Evolutionary conservation across 30 jellyfish, hydroid and myxozoan species (phyloP), one percentile per base, ranked within the genome.

Genomic region (Catostylus mosaicus): DNA sequence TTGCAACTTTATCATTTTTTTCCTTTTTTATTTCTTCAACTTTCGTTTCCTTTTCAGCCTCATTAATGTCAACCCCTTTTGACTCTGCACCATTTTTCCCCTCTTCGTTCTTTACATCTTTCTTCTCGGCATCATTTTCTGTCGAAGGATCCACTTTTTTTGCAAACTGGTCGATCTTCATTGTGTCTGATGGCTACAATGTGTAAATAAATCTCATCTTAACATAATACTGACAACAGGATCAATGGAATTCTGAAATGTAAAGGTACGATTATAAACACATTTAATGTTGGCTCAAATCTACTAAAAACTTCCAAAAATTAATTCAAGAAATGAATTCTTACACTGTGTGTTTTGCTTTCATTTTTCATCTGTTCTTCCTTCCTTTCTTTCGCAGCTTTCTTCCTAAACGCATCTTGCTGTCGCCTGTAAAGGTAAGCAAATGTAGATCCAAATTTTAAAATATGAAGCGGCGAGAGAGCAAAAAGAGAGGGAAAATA

Each of bases 351-450:
- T 12, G 20, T 14, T n/a, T 59, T 77, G 78, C 48, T 77, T 33
- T 78, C 89, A 16, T 30, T 30, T 50, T 80, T 80, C 14, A 24
- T 19, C 52, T 22, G 77, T 30, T 80, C 90, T 1, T 80, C 83
- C 43, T 80, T 80, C 32, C 79, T 65, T 30, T 65, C 90, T 66
- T 80, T 68, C 10, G 83, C 83, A 19, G 83, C 70, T 71, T 80
- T 80, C 69, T 80, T 80, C 30, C 90, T 66, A 33, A 65, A 64
- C 3, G 83, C 90, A 80, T 80, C 90, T 47, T 80, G 90, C 48
- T 80, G 77, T 14, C 77, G 90, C 90, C 90, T 80, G n/a, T n/a
- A n/a, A n/a, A n/a, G n/a, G n/a, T n/a, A n/a, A n/a, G n/a, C n/a
- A n/a, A n/a, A n/a, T n/a, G n/a, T n/a, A n/a, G n/a, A n/a, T n/a